Conservation (phyloP, 2,888 invertebrate genomes). For the Melieria omissa region DNA sequence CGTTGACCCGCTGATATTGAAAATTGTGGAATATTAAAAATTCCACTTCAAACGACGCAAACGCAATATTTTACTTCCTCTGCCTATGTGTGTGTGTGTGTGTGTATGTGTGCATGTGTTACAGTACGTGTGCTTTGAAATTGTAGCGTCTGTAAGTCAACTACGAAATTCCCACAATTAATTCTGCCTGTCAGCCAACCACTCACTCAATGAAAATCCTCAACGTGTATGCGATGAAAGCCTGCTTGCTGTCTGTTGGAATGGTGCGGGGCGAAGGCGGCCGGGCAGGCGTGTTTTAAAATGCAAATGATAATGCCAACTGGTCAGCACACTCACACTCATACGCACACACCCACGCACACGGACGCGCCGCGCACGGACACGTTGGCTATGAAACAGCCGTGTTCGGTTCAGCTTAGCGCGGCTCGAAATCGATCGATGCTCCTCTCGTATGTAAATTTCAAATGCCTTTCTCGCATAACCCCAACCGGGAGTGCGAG, state of each 20-base stretch:
- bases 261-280: not conserved
- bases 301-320: slow-evolving; percentile 13
- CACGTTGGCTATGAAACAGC: too few species aligned
- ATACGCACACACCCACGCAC: too few species aligned
- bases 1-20: slow-evolving; percentile 44
- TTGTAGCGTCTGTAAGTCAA: slow-evolving; percentile 45
- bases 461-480: too few species aligned
- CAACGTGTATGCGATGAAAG: not conserved
- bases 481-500: too few species aligned
- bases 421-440: too few species aligned
- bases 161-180: slow-evolving; percentile 58
- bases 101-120: not conserved
- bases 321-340: too few species aligned
- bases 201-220: not conserved
- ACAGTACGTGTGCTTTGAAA: not conserved
- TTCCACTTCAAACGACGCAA: not conserved
- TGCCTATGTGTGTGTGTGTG: not conserved
- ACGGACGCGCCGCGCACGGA: too few species aligned
- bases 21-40: slow-evolving; percentile 34
- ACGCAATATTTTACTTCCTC: not conserved
- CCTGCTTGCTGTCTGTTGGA: not conserved
- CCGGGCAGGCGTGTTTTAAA: slow-evolving; percentile 6
- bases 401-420: too few species aligned
- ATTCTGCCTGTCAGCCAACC: not conserved
- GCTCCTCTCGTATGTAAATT: too few species aligned